Conservation (phyloP, 2,888 invertebrate species). For the Cepaea hortensis region DNA sequence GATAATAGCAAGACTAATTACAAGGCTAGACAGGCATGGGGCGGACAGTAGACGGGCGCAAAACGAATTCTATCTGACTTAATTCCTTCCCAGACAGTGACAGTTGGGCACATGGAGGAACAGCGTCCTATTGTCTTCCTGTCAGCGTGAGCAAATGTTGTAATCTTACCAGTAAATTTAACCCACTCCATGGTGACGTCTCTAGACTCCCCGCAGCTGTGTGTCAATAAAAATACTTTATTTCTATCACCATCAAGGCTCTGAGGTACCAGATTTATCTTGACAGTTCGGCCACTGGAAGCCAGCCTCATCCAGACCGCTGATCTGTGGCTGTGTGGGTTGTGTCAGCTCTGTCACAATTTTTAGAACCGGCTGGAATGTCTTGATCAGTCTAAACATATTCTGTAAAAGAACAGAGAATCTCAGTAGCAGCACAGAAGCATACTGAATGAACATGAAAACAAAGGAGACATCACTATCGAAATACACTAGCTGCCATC, state of each 20-base stretch:
- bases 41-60: neutral
- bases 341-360: too few species aligned
- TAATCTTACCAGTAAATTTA: conserved; percentile 14
- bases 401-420: too few species aligned
- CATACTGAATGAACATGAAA: too few species aligned
- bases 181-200: neutral
- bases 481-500: too few species aligned
- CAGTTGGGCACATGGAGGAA: neutral
- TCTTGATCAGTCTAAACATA: too few species aligned
- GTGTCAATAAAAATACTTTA: neutral
- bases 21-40: neutral
- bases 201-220: neutral
- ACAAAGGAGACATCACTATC: too few species aligned
- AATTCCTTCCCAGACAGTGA: neutral
- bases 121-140: neutral
- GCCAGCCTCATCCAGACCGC: too few species aligned
- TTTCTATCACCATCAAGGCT: neutral
- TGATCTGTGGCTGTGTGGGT: too few species aligned
- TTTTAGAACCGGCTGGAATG: too few species aligned
- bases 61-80: neutral
- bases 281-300: neutral
- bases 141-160: neutral
- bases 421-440: too few species aligned
- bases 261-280: neutral
- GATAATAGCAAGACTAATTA: conserved; percentile 3